Conservation (phyloP, 1,140 invertebrate genomes). For the Dufourea novaeangliae region DNA sequence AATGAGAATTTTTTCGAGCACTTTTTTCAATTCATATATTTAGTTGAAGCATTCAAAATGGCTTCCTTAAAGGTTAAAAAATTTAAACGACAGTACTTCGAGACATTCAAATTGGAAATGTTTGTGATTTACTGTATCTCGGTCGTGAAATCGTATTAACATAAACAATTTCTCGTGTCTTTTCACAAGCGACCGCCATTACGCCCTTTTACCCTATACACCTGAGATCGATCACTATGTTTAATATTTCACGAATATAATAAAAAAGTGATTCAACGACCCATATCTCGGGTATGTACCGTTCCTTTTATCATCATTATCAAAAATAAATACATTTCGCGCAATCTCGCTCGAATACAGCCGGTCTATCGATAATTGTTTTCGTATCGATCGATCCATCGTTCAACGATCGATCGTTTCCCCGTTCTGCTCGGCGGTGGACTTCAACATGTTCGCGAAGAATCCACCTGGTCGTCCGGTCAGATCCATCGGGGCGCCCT, state of each 20-base stretch:
- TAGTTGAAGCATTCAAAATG: too few species aligned
- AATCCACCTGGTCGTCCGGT: slow-evolving; percentile 82
- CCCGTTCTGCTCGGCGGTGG: slow-evolving; percentile 61
- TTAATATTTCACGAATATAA: background rate
- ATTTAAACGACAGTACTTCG: too few species aligned
- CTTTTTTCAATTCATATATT: too few species aligned
- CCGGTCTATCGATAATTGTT: background rate
- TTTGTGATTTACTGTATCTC: too few species aligned
- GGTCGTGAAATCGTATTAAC: too few species aligned
- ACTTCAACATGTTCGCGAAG: slow-evolving; percentile 80
- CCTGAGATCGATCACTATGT: slow-evolving; percentile 17
- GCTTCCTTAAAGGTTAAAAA: too few species aligned
- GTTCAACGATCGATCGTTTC: background rate
- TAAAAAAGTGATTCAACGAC: slow-evolving; percentile 1
- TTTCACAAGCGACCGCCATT: too few species aligned
- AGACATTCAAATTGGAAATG: too few species aligned
- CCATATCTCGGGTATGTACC: background rate
- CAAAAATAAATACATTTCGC: slow-evolving; percentile 39
- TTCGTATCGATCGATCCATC: slow-evolving; percentile 27
- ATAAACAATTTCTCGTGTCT: too few species aligned
- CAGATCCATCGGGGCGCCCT: slow-evolving; percentile 86
- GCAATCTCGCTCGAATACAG: background rate
- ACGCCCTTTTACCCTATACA: too few species aligned
- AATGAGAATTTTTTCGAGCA: too few species aligned
- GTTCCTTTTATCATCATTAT: slow-evolving; percentile 12